Conservation (phyloP, 2,888 invertebrate species). For the Volucella bombylans region DNA sequence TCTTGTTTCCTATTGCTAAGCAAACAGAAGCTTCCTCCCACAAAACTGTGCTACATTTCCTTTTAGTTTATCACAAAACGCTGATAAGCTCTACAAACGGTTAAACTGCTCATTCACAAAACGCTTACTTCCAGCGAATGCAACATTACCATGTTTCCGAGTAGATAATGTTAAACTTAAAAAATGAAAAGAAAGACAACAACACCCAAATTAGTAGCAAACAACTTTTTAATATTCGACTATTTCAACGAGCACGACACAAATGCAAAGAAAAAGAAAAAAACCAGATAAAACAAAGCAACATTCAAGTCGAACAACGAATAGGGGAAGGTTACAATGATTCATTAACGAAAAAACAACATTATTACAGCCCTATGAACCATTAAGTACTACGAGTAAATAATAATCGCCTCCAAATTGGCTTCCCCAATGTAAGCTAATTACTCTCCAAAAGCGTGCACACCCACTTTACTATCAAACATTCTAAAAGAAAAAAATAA, state of each 20-base stretch:
- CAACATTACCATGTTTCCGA: neutral
- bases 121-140: neutral
- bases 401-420: neutral
- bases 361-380: too few relatives aligned
- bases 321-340: neutral
- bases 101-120: neutral
- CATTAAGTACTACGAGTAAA: neutral
- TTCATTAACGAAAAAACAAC: neutral
- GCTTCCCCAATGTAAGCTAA: neutral
- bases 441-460: neutral
- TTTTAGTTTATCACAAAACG: too few relatives aligned
- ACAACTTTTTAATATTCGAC: too few relatives aligned
- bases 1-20: too few relatives aligned
- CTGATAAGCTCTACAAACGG: neutral
- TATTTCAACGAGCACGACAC: too few relatives aligned
- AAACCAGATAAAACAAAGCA: neutral
- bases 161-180: too few relatives aligned
- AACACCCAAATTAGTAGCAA: too few relatives aligned
- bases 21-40: too few relatives aligned
- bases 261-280: too few relatives aligned
- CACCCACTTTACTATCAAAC: neutral
- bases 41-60: too few relatives aligned
- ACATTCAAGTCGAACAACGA: neutral
- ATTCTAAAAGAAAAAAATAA: too few relatives aligned
- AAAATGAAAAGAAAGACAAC: too few relatives aligned